Base-by-base conservation (phyloP, 35 echinoderm and acorn worm genomes). In the Heliocidaris erythrogramma region DNA sequence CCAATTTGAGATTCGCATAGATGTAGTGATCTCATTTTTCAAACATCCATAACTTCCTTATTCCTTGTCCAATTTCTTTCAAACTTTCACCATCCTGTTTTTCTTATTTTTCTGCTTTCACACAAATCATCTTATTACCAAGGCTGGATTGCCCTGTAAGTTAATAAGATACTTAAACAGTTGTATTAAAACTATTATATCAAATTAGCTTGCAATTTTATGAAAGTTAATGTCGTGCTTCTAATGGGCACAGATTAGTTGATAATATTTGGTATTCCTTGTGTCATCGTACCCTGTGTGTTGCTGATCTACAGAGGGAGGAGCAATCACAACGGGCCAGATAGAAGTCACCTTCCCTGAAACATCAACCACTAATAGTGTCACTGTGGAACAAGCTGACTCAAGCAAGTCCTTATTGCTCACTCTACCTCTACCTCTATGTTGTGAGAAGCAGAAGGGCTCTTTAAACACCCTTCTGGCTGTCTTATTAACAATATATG, bases 381-480 rank as follows among this genome's bases (percentile, higher is more conserved):
- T 59, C 91, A 92, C 91, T 2, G 50, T n/a, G 50, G n/a, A 49
- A 30, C 48, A 50, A 30, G 91, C 91, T n/a, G 31, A 42, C 31
- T 89, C 87, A 89, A 92, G 91, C 91, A 92, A 92, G 91, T 92
- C 49, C 35, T 59, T 47, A 47, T 18, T 48, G 85, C 32, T 30
- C 11, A 31, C 32, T 87, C 11, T 42, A 8, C 87, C 32, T 87
- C 11, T 42, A 8, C 87, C 87, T 89, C 87, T 47, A 0, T 78
- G 87, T 89, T 24, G 87, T 89, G 30, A 47, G 29, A 48, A 89
- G 87, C 31, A 89, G 87, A 47, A 89, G 18, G 47, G 47, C 87
- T 42, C 35, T 24, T 89, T 89, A 47, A 89, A 48, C 87, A 17
- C 30, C 31, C 47, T 89, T 89, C 87, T 47, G 11, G 31, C 29